Percentiles rank a stretch among this genome's conserved stretches.
Conservation (phyloP, 2,797 vertebrate genomes). For the Eupleurogrammus muticus region DNA sequence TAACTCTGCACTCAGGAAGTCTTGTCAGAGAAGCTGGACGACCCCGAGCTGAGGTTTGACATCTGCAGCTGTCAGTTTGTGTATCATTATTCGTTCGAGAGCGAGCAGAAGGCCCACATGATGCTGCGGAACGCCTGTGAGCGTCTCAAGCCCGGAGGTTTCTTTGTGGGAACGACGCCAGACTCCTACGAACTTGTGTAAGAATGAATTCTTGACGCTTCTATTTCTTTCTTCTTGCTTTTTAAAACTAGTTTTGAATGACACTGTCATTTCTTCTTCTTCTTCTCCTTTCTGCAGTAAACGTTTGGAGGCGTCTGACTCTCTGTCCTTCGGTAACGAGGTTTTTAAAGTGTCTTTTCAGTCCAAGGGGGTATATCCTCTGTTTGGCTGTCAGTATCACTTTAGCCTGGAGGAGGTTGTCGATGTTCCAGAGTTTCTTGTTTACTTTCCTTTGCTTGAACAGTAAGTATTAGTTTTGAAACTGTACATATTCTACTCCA, state of each 20-base stretch:
- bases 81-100: constrained; percentile 97
- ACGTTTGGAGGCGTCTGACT: constrained; percentile 89
- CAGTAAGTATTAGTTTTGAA: constrained; percentile 84
- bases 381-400: constrained; percentile 97
- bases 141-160: constrained; percentile 91
- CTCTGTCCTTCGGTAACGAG: constrained; percentile 93
- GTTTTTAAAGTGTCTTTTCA: constrained; percentile 93
- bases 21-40: constrained; percentile 86
- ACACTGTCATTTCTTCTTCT: background rate
- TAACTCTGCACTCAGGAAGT: constrained; percentile 82
- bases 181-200: constrained; percentile 96
- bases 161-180: constrained; percentile 96
- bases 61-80: constrained; percentile 98
- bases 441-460: constrained; percentile 94
- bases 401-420: constrained; percentile 96
- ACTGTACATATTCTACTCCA: too few species aligned
- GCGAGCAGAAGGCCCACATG: constrained; percentile 90
- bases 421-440: constrained; percentile 95
- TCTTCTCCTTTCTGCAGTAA: constrained; percentile 72
- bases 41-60: constrained; percentile 87
- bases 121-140: constrained; percentile 97
- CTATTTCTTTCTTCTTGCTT: too few species aligned
- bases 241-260: background rate
- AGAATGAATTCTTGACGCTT: too few species aligned
- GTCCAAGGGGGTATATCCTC: constrained; percentile 90